A percentile compares a stretch with the other conserved stretches of the same genome.
These are phyloP conservation scores for Subanguina moxae DNA, from an alignment of 1,140 invertebrate genomes.

Conservation along the genomic window DNA sequence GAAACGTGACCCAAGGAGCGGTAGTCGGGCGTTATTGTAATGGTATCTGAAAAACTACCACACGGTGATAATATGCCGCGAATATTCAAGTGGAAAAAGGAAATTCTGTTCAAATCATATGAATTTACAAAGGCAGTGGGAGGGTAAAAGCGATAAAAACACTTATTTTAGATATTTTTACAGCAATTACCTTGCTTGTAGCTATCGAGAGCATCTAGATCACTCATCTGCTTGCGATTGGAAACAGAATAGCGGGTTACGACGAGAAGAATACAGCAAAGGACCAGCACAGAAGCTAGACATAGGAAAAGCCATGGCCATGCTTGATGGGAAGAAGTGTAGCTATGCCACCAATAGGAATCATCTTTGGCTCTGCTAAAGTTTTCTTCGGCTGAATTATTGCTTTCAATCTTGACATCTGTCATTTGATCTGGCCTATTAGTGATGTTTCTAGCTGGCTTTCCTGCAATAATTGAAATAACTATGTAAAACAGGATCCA, in stretches of 20 bases:
- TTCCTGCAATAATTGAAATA: no score
- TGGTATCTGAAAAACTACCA: neutral
- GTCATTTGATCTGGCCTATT: no score
- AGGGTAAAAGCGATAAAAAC: neutral
- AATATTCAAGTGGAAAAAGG: neutral
- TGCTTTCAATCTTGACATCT: constrained; percentile 3
- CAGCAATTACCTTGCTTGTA: constrained; percentile 52
- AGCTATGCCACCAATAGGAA: neutral
- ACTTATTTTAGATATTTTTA: no score
- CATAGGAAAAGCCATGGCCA: constrained; percentile 23
- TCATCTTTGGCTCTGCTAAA: neutral
- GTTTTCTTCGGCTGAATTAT: neutral
- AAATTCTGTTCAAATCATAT: neutral
- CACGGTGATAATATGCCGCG: neutral
- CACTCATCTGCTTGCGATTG: constrained; percentile 55
- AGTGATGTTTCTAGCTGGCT: no score
- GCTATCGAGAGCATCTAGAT: constrained; percentile 54
- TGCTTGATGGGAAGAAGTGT: neutral
- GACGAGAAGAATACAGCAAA: constrained; percentile 31
- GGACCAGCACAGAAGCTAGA: constrained; percentile 19
- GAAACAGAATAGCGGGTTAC: constrained; percentile 8
- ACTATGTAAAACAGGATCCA: no score
- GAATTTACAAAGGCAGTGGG: neutral
- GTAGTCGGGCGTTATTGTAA: constrained; percentile 40
- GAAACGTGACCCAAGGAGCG: constrained; percentile 18